Evolutionary conservation across 2,113 vertebrate species (phyloP).

Genomic region (Sciurus niger): DNA sequence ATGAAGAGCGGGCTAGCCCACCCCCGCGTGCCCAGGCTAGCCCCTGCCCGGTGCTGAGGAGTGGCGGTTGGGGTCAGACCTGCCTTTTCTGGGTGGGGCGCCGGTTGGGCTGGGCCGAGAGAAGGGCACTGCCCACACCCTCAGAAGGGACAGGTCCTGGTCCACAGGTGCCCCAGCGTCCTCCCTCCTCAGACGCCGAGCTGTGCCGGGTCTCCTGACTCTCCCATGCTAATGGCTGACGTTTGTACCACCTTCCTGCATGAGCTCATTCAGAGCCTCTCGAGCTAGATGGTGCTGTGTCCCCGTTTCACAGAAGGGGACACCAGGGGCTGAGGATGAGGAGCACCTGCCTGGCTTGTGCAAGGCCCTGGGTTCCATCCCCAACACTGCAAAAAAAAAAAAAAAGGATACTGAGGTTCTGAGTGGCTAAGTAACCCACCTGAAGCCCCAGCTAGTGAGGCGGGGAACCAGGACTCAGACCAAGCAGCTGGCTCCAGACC

Average conservation of each 20-base stretch:
- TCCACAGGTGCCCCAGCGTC: background rate
- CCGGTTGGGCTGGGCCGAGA: background rate
- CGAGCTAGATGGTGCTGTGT: fast-evolving
- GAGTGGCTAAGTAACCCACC: background rate
- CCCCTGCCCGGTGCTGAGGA: background rate
- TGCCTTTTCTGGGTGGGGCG: too few species aligned
- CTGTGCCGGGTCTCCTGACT: fast-evolving
- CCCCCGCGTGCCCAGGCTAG: background rate
- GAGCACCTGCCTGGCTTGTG: too few species aligned
- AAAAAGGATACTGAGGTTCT: background rate
- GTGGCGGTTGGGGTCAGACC: background rate
- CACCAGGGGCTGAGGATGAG: background rate
- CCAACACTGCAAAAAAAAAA: too few species aligned
- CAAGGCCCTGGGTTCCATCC: too few species aligned
- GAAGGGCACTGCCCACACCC: background rate
- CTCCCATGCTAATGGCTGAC: fast-evolving
- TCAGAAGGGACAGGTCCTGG: background rate
- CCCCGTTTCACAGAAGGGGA: background rate
- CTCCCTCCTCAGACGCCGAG: background rate
- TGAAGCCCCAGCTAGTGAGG: background rate
- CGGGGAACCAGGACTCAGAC: background rate
- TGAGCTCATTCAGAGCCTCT: background rate
- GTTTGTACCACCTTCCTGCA: fast-evolving
- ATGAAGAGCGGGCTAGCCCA: background rate
- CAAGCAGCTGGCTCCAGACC: background rate